These are phyloP conservation scores for Amblyteles armatorius DNA, from an alignment of 2,888 invertebrate genomes.

Conservation along the genomic window DNA sequence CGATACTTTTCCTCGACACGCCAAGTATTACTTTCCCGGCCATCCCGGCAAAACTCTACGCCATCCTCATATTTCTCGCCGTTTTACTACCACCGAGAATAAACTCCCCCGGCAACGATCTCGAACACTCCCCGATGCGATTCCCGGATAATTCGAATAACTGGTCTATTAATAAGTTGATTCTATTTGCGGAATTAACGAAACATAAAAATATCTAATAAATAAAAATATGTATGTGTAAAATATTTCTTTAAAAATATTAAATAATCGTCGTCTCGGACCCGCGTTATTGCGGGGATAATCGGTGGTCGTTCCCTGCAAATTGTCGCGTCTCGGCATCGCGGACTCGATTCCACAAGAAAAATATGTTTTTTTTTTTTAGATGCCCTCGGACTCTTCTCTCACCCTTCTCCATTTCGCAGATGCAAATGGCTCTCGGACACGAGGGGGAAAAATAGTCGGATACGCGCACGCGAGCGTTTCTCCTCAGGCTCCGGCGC, in stretches of 20 bases:
- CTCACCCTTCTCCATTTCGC: slow-evolving; percentile 62
- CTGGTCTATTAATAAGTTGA: no score
- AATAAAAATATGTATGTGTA: not conserved
- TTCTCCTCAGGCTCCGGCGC: slow-evolving; percentile 41
- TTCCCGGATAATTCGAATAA: no score
- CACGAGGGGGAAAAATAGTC: slow-evolving; percentile 38
- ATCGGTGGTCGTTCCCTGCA: no score
- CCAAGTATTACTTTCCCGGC: slow-evolving; percentile 59
- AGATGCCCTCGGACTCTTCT: slow-evolving; percentile 11
- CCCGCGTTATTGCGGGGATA: no score
- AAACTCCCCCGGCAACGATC: not conserved
- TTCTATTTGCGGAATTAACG: not conserved
- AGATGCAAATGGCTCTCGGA: slow-evolving; percentile 68
- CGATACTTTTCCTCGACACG: slow-evolving; percentile 29
- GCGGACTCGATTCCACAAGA: not conserved
- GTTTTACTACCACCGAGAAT: not conserved
- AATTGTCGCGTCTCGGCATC: no score
- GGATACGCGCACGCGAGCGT: slow-evolving; percentile 21
- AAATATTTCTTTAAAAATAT: not conserved
- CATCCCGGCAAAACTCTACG: not conserved
- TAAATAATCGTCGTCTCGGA: not conserved
- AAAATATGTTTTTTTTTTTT: not conserved
- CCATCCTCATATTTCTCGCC: not conserved
- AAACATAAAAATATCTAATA: not conserved
- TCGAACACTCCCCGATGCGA: no score